These are phyloP conservation scores for Oophaga pumilio DNA, from an alignment of 2,113 vertebrate genomes.

Conservation along the genomic window DNA sequence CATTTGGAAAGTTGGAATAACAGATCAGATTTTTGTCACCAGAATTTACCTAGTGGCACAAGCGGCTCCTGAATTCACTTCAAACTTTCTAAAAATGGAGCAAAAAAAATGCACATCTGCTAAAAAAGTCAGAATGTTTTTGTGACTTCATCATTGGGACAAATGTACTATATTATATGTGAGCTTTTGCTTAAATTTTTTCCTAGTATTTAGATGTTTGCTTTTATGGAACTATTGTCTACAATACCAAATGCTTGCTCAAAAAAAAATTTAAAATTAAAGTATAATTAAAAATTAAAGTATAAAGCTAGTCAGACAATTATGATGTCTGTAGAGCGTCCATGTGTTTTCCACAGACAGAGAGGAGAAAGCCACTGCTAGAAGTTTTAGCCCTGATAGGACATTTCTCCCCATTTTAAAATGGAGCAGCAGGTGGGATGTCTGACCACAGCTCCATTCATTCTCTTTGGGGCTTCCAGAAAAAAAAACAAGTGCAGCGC, in stretches of 20 bases:
- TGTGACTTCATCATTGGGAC: not conserved
- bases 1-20: conserved; percentile 24
- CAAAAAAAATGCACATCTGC: not conserved
- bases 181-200: not conserved
- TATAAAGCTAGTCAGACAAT: too few relatives aligned
- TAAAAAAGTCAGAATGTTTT: conserved; percentile 8
- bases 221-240: not conserved
- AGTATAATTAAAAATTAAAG: too few relatives aligned
- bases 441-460: too few relatives aligned
- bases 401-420: too few relatives aligned
- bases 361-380: too few relatives aligned
- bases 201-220: not conserved
- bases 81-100: not conserved
- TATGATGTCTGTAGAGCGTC: too few relatives aligned
- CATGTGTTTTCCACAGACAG: too few relatives aligned
- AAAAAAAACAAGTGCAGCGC: too few relatives aligned
- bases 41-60: conserved; percentile 29
- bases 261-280: not conserved
- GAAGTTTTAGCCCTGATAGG: too few relatives aligned
- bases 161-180: not conserved
- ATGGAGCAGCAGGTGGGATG: too few relatives aligned
- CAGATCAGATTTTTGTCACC: not conserved
- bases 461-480: too few relatives aligned
- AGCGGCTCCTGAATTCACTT: conserved; percentile 1
- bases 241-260: not conserved